phyloP scores from a whole-genome alignment of 2,888 invertebrate species.

The Drosophila koepferae region DNA sequence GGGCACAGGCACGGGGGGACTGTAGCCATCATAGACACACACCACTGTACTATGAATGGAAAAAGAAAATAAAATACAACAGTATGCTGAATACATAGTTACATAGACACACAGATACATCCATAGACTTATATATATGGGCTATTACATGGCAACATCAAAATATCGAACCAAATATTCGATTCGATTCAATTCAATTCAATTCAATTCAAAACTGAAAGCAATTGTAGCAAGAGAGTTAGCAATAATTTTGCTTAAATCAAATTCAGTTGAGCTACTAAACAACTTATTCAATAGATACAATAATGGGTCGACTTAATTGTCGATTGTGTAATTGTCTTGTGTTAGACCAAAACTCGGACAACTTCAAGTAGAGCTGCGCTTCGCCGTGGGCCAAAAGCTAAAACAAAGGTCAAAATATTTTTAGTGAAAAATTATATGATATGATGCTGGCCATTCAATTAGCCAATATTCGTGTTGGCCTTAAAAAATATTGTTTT shows the following conservation, averaged over 20 bases:
- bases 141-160: constrained; percentile 1
- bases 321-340: constrained; percentile 14
- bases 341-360: constrained; percentile 2
- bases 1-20: constrained; percentile 22
- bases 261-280: constrained; percentile 9
- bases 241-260: constrained; percentile 8
- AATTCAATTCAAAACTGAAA: constrained; percentile 5
- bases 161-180: constrained; percentile 10
- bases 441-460: constrained; percentile 4
- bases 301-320: constrained; percentile 9
- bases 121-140: neutral
- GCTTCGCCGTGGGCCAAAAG: neutral
- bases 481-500: neutral
- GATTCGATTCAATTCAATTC: no score
- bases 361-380: constrained; percentile 5
- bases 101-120: neutral
- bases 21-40: constrained; percentile 41
- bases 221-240: constrained; percentile 2
- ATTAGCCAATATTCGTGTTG: neutral
- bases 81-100: constrained; percentile 27
- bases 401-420: constrained; percentile 9
- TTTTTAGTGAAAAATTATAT: neutral
- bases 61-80: constrained; percentile 48
- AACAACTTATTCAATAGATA: constrained; percentile 1
- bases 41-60: constrained; percentile 31